Percentiles rank a stretch among this genome's conserved stretches.
These are phyloP conservation scores for Taxidea taxus DNA, from an alignment of 2,113 vertebrate genomes.

Conservation along the genomic window DNA sequence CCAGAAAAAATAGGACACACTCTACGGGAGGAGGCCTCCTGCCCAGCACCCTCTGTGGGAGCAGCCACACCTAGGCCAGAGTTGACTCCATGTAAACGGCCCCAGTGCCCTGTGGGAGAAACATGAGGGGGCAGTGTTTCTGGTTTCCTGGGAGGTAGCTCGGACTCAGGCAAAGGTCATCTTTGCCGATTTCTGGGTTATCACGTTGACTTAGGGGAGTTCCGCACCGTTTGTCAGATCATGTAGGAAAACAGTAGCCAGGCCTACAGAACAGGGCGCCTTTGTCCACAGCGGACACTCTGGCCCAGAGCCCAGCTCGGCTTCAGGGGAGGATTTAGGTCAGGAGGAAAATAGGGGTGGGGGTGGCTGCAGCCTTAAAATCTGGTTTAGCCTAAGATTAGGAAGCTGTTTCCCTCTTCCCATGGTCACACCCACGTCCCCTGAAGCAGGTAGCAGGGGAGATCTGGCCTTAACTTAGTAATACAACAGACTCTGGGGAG, in stretches of 20 bases:
- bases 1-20: conserved; percentile 22
- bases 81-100: fast-evolving
- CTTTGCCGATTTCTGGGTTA: background rate
- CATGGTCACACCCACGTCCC: background rate
- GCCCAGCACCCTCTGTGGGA: background rate
- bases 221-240: background rate
- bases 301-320: conserved; percentile 31
- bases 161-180: background rate
- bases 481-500: background rate
- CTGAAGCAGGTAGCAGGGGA: background rate
- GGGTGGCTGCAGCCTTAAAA: background rate
- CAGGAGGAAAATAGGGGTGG: conserved; percentile 45
- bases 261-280: conserved; percentile 33
- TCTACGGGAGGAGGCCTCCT: background rate
- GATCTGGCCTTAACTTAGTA: background rate
- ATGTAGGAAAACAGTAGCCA: background rate
- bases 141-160: background rate
- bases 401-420: background rate
- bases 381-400: background rate
- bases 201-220: background rate
- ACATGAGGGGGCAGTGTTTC: background rate
- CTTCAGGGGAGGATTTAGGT: conserved; percentile 60
- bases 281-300: conserved; percentile 51
- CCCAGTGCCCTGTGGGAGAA: background rate
- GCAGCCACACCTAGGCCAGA: background rate